A percentile compares a stretch with the other conserved stretches of the same genome.
Evolutionary conservation across 2,797 vertebrate genomes (phyloP).

Genomic region (Streptopelia turtur): DNA sequence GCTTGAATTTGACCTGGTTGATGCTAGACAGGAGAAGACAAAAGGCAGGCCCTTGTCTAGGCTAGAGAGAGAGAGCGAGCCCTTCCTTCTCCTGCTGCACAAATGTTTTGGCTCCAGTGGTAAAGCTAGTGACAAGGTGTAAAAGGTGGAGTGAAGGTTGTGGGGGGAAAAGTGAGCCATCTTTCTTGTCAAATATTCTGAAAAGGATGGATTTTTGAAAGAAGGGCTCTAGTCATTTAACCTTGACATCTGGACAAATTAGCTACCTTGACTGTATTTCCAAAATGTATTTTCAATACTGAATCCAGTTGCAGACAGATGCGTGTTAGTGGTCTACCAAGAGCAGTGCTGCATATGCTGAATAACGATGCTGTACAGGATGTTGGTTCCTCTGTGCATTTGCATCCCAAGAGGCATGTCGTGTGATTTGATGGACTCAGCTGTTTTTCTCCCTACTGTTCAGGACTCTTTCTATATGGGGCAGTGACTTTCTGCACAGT

Average conservation of each 20-base stretch:
- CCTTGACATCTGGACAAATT: not conserved
- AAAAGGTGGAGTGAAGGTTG: not conserved
- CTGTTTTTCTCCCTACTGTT: not conserved
- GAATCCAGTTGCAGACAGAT: not conserved
- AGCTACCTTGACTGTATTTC: not conserved
- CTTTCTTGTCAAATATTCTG: not conserved
- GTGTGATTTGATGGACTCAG: not conserved
- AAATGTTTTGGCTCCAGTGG: not conserved
- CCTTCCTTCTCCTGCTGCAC: not conserved
- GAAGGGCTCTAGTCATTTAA: not conserved
- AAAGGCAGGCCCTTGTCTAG: not conserved
- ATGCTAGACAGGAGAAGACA: not conserved
- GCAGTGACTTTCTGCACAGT: not conserved
- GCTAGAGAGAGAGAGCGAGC: not conserved
- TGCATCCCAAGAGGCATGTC: not conserved
- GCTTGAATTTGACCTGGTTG: not conserved
- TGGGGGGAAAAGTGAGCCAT: not conserved
- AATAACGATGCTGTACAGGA: not conserved
- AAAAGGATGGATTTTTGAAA: not conserved
- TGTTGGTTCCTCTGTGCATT: not conserved
- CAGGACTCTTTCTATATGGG: not conserved
- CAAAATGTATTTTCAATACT: not conserved
- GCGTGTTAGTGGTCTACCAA: not conserved
- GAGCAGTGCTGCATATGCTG: not conserved
- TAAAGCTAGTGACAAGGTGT: not conserved